Evolutionary conservation across 2,888 invertebrate species (phyloP).

Genomic region (Apantesis nais): DNA sequence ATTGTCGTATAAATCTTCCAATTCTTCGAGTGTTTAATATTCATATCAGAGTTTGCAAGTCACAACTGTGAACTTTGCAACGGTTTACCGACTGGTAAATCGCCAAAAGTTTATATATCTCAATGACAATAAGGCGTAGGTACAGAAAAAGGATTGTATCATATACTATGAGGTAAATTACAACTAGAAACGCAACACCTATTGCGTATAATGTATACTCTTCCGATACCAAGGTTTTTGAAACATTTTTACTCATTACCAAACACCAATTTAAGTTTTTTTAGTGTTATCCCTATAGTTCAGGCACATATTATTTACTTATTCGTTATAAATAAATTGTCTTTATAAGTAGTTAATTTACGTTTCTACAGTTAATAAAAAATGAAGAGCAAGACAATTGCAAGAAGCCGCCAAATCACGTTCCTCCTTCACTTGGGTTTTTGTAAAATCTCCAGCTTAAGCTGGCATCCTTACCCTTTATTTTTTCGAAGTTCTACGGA

Average conservation of each 20-base stretch:
- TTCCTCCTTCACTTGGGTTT: slow-evolving; percentile 77
- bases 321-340: neutral
- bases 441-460: slow-evolving; percentile 63
- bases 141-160: neutral
- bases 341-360: neutral
- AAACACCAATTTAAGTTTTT: too few species aligned
- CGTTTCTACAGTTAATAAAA: slow-evolving; percentile 16
- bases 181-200: neutral
- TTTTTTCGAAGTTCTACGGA: slow-evolving; percentile 32
- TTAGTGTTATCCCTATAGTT: neutral
- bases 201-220: neutral
- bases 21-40: slow-evolving; percentile 84
- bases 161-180: neutral
- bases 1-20: slow-evolving; percentile 83
- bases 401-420: slow-evolving; percentile 79
- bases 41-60: slow-evolving; percentile 74
- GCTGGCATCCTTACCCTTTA: slow-evolving; percentile 53
- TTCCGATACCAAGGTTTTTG: neutral
- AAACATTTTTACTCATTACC: neutral
- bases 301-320: neutral
- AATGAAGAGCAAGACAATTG: slow-evolving; percentile 72
- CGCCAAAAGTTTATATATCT: neutral
- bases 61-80: slow-evolving; percentile 43
- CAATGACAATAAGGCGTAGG: neutral
- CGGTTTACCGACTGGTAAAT: neutral